These are phyloP conservation scores for Oriolus oriolus DNA, from an alignment of 2,113 vertebrate genomes.

Conservation along the genomic window DNA sequence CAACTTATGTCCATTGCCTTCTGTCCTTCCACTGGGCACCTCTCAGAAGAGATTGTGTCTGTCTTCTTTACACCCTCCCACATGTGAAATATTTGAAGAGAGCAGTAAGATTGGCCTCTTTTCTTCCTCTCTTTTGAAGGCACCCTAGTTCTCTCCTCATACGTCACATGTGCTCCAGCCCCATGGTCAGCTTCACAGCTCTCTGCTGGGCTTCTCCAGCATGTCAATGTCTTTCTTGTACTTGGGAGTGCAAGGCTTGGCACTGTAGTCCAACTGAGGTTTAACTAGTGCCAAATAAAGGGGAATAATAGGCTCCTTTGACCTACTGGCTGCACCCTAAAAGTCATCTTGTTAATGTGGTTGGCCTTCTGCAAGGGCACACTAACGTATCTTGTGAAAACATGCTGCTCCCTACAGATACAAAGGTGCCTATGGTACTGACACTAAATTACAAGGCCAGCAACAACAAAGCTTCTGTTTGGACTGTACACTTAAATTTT, in stretches of 20 bases:
- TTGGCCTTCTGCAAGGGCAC: not conserved
- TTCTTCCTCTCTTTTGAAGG: not conserved
- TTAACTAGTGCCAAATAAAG: not conserved
- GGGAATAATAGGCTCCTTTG: not conserved
- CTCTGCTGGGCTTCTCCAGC: accelerated
- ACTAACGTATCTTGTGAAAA: not conserved
- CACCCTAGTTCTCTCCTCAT: not conserved
- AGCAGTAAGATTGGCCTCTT: not conserved
- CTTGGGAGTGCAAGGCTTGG: not conserved
- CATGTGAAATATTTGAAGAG: not conserved
- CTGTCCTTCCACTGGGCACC: not conserved
- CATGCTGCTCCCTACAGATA: not conserved
- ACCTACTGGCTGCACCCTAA: not conserved
- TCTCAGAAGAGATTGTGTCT: not conserved
- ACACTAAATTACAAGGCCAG: not conserved
- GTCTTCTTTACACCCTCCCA: not conserved
- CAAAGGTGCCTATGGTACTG: not conserved
- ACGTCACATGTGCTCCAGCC: not conserved
- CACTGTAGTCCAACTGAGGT: not conserved
- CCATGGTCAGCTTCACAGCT: not conserved
- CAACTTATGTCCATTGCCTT: not conserved
- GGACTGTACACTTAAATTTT: not conserved
- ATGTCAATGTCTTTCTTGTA: accelerated
- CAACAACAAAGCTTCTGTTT: not conserved
- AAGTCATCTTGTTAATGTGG: not conserved